phyloP scores from a whole-genome alignment of 2,888 invertebrate genomes.

The Pammene fasciana region DNA sequence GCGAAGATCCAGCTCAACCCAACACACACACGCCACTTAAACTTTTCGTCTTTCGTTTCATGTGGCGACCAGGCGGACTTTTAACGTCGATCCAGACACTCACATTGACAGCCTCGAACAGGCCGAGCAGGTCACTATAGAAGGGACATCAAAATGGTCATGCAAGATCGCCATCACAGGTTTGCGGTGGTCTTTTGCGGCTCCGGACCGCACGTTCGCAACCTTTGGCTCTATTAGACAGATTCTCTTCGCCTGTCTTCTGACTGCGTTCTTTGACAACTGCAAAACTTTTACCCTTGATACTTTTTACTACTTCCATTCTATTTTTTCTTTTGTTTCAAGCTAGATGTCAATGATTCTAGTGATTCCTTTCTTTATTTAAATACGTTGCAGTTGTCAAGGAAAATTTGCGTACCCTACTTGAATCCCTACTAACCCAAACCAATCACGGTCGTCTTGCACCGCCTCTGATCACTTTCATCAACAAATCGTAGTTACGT shows the following conservation, averaged over 20 bases:
- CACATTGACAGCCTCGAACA: slow-evolving; percentile 99
- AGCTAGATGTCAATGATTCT: neutral
- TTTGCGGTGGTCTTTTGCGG: slow-evolving; percentile 86
- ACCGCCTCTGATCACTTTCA: slow-evolving; percentile 76
- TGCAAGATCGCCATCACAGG: slow-evolving; percentile 99
- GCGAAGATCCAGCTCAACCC: slow-evolving; percentile 54
- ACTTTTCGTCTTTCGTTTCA: slow-evolving; percentile 79
- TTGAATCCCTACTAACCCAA: slow-evolving; percentile 68
- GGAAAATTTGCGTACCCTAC: slow-evolving; percentile 69
- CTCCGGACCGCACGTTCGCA: slow-evolving; percentile 81
- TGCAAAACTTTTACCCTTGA: slow-evolving; percentile 49
- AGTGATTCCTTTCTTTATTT: neutral
- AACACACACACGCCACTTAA: slow-evolving; percentile 72
- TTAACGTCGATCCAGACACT: slow-evolving; percentile 98
- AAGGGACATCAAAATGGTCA: slow-evolving; percentile 99
- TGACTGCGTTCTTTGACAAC: slow-evolving; percentile 72
- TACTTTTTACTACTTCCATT: neutral
- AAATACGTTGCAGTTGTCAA: slow-evolving; percentile 67
- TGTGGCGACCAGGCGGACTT: slow-evolving; percentile 92
- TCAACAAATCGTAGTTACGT: slow-evolving; percentile 71
- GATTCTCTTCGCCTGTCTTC: slow-evolving; percentile 78
- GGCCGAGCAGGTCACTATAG: slow-evolving; percentile 98
- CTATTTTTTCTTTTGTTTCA: neutral
- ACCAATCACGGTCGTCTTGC: slow-evolving; percentile 78
- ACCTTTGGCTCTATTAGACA: slow-evolving; percentile 81